Evolutionary conservation across 2,888 invertebrate species (phyloP).

Genomic region (Pyrrhia umbra): DNA sequence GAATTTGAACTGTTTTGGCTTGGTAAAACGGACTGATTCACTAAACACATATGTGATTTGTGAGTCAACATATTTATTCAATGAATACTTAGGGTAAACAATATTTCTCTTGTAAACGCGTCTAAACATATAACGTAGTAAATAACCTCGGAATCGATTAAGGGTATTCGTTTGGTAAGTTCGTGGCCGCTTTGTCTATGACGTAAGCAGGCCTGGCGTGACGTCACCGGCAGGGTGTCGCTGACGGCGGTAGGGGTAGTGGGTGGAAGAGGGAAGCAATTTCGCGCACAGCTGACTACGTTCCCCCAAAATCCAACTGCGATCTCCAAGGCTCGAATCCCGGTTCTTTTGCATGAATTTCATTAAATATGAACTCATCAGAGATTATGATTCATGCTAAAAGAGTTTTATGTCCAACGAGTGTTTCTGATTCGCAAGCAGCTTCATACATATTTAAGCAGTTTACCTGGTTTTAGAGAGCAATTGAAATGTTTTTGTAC

Average conservation of each 20-base stretch:
- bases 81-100: constrained; percentile 29
- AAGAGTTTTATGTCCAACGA: constrained; percentile 50
- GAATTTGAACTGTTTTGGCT: background rate
- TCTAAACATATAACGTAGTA: constrained; percentile 61
- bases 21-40: constrained; percentile 1
- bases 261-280: constrained; percentile 76
- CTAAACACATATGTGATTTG: constrained; percentile 16
- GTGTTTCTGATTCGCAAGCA: constrained; percentile 26
- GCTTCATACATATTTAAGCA: constrained; percentile 20
- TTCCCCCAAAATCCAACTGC: constrained; percentile 74
- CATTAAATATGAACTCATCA: constrained; percentile 60
- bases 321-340: constrained; percentile 52
- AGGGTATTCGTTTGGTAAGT: constrained; percentile 81
- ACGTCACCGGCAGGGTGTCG: constrained; percentile 80
- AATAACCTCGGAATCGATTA: constrained; percentile 84
- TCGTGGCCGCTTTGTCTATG: constrained; percentile 82
- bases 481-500: constrained; percentile 16
- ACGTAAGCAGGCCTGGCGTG: constrained; percentile 83
- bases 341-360: constrained; percentile 63
- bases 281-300: constrained; percentile 86
- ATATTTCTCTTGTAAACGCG: constrained; percentile 22
- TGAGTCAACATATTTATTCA: constrained; percentile 35
- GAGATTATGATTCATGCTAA: constrained; percentile 48
- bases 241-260: constrained; percentile 67
- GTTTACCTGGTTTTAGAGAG: constrained; percentile 12